Evolutionary conservation across 2,113 vertebrate species (phyloP).

Genomic region (Mormyrus lacerda): DNA sequence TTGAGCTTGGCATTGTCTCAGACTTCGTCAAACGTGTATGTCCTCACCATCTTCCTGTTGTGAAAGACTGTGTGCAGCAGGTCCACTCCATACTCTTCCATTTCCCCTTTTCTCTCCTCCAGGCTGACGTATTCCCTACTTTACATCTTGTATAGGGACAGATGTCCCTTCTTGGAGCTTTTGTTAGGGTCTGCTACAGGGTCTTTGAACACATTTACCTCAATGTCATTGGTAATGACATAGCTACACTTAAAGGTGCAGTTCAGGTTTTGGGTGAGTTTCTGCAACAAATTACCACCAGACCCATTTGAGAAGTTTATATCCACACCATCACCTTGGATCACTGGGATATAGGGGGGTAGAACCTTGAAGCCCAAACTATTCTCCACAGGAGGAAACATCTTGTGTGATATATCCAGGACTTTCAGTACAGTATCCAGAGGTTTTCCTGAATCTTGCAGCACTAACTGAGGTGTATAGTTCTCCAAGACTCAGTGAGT

Average conservation of each 20-base stretch:
- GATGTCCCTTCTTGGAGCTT: slow-evolving; percentile 91
- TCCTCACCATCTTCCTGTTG: slow-evolving; percentile 88
- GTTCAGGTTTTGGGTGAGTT: slow-evolving; percentile 94
- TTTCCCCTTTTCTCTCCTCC: slow-evolving; percentile 92
- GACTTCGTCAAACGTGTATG: slow-evolving; percentile 91
- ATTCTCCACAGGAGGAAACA: slow-evolving; percentile 78
- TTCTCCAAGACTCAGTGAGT: slow-evolving; percentile 79
- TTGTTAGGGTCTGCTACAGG: slow-evolving; percentile 96
- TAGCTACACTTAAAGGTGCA: slow-evolving; percentile 99
- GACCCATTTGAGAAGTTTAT: slow-evolving; percentile 93
- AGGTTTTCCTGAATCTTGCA: slow-evolving; percentile 94
- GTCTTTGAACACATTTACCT: slow-evolving; percentile 98
- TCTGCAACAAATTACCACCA: slow-evolving; percentile 91
- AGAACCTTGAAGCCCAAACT: slow-evolving; percentile 85
- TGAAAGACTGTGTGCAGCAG: slow-evolving; percentile 91
- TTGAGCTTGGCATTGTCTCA: slow-evolving; percentile 90
- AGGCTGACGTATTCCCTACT: slow-evolving; percentile 82
- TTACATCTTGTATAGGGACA: slow-evolving; percentile 82
- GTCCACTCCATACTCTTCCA: slow-evolving; percentile 89
- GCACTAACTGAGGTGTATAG: slow-evolving; percentile 86
- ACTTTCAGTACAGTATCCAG: slow-evolving; percentile 95
- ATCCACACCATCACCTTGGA: slow-evolving; percentile 96
- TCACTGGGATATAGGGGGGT: slow-evolving; percentile 90
- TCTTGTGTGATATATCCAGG: slow-evolving; percentile 91
- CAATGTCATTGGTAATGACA: slow-evolving; percentile 91